These are phyloP conservation scores for Junonia oenone DNA, from an alignment of 2,888 invertebrate species.

Conservation along the genomic window DNA sequence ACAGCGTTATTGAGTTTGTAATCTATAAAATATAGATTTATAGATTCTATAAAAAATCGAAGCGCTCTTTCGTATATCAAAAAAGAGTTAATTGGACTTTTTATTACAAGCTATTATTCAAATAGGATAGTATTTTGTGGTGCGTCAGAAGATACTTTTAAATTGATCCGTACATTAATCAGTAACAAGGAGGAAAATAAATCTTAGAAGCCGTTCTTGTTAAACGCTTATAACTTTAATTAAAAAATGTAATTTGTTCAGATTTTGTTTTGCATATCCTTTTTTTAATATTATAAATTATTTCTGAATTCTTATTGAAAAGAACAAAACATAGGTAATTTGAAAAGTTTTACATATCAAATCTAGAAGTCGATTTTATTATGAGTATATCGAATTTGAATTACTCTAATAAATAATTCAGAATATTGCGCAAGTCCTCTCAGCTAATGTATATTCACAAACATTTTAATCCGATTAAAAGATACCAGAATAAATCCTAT, in stretches of 20 bases:
- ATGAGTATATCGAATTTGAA: background rate
- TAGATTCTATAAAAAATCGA: slow-evolving; percentile 34
- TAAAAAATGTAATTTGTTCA: background rate
- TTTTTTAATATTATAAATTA: background rate
- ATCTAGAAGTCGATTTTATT: background rate
- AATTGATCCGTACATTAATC: slow-evolving; percentile 25
- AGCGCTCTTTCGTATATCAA: slow-evolving; percentile 29
- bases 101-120: slow-evolving; percentile 31
- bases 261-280: background rate
- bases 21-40: slow-evolving; percentile 36
- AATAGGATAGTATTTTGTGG: slow-evolving; percentile 24
- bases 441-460: slow-evolving; percentile 11
- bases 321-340: background rate
- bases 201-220: slow-evolving; percentile 10
- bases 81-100: slow-evolving; percentile 34
- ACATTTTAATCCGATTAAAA: slow-evolving; percentile 34
- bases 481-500: slow-evolving; percentile 39
- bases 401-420: slow-evolving; percentile 3
- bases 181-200: slow-evolving; percentile 19
- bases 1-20: slow-evolving; percentile 27
- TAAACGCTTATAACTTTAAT: slow-evolving; percentile 4
- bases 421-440: slow-evolving; percentile 7
- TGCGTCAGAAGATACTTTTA: slow-evolving; percentile 21
- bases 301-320: background rate
- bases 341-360: background rate